Evolutionary conservation across 2,113 vertebrate species (phyloP).

Genomic region (Pseudopipra pipra): DNA sequence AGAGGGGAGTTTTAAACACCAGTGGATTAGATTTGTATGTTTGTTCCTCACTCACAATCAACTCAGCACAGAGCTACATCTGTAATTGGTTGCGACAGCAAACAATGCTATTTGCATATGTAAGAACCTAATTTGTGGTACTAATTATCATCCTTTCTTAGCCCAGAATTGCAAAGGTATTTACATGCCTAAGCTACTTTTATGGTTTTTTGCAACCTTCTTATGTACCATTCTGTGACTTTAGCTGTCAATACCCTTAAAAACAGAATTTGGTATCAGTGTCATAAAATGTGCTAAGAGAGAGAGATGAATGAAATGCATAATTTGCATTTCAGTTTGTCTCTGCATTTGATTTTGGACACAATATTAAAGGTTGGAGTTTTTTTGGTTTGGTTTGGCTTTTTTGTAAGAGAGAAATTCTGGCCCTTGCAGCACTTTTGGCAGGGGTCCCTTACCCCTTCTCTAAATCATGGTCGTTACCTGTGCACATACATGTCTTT

Average conservation of each 20-base stretch:
- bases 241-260: not conserved
- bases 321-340: not conserved
- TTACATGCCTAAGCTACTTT: not conserved
- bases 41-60: not conserved
- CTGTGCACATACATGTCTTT: not conserved
- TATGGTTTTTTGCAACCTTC: not conserved
- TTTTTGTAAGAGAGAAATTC: not conserved
- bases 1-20: not conserved
- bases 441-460: not conserved
- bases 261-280: not conserved
- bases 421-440: not conserved
- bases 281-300: not conserved
- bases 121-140: not conserved
- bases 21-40: not conserved
- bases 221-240: not conserved
- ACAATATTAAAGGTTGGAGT: not conserved
- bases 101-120: not conserved
- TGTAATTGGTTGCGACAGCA: not conserved
- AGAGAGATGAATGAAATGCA: not conserved
- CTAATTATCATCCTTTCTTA: not conserved
- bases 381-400: not conserved
- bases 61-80: not conserved
- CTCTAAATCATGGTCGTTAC: not conserved
- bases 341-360: not conserved
- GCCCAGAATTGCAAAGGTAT: not conserved